Base-by-base conservation (phyloP, 2,113 vertebrate species). In the Megaceryle torquata region DNA sequence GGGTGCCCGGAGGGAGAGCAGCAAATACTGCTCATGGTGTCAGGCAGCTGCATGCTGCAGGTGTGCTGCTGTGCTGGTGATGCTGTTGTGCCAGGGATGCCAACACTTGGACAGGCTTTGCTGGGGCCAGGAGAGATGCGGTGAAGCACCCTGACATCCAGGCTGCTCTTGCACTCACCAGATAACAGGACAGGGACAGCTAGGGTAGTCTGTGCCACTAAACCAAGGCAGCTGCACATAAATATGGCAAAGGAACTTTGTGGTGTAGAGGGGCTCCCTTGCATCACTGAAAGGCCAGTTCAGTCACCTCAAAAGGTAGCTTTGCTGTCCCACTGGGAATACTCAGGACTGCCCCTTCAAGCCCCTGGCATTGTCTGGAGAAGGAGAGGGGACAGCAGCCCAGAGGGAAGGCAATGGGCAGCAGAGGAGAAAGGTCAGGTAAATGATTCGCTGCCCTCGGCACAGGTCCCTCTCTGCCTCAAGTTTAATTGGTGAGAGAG, bases 301-400 rank as follows among this genome's bases (percentile, higher is more conserved):
- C 17, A 29, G 17, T 63, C 65, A 75, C 19, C 46, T 18, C 78
- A 75, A 67, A 89, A 64, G 31, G 48, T n/a, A 85, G 39, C 28
- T 89, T 33, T 37, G 35, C 29, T 67, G 26, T 29, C 65, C 43
- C 5, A 1, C 35, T 79, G 35, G 35, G 75, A 95, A 76, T 21
- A 16, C 33, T 44, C 3, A 0, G 35, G 41, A 43, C 19, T 0
- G 0, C 5, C n/a, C 18, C 67, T 0, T 0, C 0, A 1, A 41
- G 21, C 11, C 33, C 26, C 37, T 1, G 1, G 41, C 46, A 60
- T 43, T 22, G 17, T 80, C 63, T 22, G 17, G n/a, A 57, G 41
- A 80, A 76, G n/a, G 15, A 43, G 22, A 41, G 14, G 39, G 9
- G 31, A 29, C 2, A 1, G 48, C 57, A 82, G 59, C 44, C 46